Evolutionary conservation across 2,113 vertebrate genomes (phyloP).

Genomic region (Zapornia atra): DNA sequence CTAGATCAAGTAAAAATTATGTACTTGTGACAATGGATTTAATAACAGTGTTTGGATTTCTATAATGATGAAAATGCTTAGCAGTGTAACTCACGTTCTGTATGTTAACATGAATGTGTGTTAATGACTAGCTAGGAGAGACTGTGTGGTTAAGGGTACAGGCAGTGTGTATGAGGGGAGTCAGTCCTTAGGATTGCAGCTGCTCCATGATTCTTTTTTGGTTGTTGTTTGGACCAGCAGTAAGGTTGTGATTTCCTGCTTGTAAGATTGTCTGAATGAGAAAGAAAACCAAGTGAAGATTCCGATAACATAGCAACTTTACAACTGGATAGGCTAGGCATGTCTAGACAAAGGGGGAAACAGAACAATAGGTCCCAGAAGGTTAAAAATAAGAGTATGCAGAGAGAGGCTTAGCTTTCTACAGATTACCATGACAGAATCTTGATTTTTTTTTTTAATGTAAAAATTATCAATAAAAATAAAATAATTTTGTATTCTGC

Average conservation of each 20-base stretch:
- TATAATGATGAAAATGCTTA: not conserved
- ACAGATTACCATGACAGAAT: not conserved
- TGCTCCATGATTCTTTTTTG: not conserved
- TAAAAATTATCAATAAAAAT: not conserved
- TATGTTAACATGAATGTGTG: not conserved
- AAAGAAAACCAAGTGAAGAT: not conserved
- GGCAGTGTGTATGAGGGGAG: accelerated
- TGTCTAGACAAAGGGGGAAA: not conserved
- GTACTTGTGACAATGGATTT: not conserved
- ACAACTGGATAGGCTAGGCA: not conserved
- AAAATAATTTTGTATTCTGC: not conserved
- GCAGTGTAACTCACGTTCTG: not conserved
- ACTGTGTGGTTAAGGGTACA: not conserved
- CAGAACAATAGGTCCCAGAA: not conserved
- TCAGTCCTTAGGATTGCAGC: not conserved
- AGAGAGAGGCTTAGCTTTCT: not conserved
- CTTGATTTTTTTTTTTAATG: not conserved
- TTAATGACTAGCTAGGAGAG: not conserved
- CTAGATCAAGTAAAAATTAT: not conserved
- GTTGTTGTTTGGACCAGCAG: not conserved
- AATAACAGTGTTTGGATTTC: not conserved
- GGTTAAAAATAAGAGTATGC: not conserved
- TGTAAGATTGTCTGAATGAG: not conserved
- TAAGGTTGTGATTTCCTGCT: not conserved
- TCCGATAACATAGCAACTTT: not conserved